Percentiles rank a stretch among this genome's conserved stretches.
Conservation (phyloP, 1,140 invertebrate genomes). For the Manduca sexta region DNA sequence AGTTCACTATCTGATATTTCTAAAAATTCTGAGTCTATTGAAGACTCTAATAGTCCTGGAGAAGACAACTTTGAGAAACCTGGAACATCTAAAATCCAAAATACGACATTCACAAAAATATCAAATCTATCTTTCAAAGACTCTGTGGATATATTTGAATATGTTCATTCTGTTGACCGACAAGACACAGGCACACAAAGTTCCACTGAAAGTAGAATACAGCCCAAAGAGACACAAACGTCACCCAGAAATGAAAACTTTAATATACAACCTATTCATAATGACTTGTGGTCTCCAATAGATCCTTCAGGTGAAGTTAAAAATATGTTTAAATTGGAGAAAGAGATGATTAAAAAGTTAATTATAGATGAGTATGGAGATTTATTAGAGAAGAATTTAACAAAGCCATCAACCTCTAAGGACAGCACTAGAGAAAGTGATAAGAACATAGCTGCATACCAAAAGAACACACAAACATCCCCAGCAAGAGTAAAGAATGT, state of each 20-base stretch:
- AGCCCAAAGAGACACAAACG: slow-evolving; percentile 64
- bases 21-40: not conserved
- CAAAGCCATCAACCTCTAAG: slow-evolving; percentile 55
- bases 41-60: not conserved
- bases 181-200: slow-evolving; percentile 64
- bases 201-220: slow-evolving; percentile 35
- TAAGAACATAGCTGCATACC: slow-evolving; percentile 37
- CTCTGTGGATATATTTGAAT: slow-evolving; percentile 62
- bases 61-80: not conserved
- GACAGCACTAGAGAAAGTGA: slow-evolving; percentile 15
- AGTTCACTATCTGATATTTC: not conserved
- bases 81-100: slow-evolving; percentile 6
- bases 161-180: slow-evolving; percentile 54
- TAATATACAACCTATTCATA: slow-evolving; percentile 49
- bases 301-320: slow-evolving; percentile 44
- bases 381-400: slow-evolving; percentile 42
- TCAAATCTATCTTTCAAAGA: slow-evolving; percentile 57
- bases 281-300: slow-evolving; percentile 48
- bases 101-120: slow-evolving; percentile 38
- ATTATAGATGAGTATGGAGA: slow-evolving; percentile 60
- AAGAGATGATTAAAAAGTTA: slow-evolving; percentile 62
- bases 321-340: slow-evolving; percentile 52
- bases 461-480: slow-evolving; percentile 65
- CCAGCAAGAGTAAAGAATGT: slow-evolving; percentile 59
- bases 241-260: slow-evolving; percentile 46